Conservation (phyloP, 2,888 invertebrate genomes). For the Brachycybe producta region DNA sequence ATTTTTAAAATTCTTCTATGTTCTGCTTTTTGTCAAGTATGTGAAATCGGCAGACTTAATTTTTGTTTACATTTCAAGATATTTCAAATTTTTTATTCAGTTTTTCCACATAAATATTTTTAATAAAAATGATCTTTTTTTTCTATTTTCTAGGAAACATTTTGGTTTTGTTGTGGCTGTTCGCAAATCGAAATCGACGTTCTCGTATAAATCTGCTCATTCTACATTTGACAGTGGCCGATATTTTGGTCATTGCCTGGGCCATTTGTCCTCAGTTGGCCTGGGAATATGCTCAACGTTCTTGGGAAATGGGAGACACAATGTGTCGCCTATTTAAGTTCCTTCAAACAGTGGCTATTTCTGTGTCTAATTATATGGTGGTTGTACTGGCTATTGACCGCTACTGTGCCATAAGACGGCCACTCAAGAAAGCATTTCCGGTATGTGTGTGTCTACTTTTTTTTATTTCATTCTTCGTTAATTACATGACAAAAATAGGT, state of each 20-base stretch:
- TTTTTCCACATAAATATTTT: too few relatives aligned
- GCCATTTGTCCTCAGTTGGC: conserved; percentile 31
- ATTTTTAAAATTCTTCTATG: too few relatives aligned
- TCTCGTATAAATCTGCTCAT: conserved; percentile 32
- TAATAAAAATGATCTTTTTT: too few relatives aligned
- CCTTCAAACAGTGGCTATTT: conserved; percentile 31
- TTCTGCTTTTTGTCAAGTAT: too few relatives aligned
- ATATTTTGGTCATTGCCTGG: conserved; percentile 30
- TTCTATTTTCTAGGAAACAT: conserved; percentile 29
- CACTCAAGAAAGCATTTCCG: conserved; percentile 29
- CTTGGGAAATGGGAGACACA: conserved; percentile 31
- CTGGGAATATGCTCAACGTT: conserved; percentile 30
- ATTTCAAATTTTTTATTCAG: too few relatives aligned
- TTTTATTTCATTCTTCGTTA: neutral
- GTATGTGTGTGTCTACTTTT: too few relatives aligned
- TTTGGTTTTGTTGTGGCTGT: conserved; percentile 30
- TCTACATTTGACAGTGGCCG: conserved; percentile 32
- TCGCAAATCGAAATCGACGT: conserved; percentile 26
- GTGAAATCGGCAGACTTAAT: too few relatives aligned
- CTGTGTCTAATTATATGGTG: conserved; percentile 32
- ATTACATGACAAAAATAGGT: conserved; percentile 20
- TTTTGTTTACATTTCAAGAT: too few relatives aligned
- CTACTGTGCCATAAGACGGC: conserved; percentile 33
- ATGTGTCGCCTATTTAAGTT: conserved; percentile 33
- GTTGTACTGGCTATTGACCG: conserved; percentile 34